These are phyloP conservation scores for Phalacrocorax brasilianus DNA, from an alignment of 2,113 vertebrate genomes.

Conservation along the genomic window DNA sequence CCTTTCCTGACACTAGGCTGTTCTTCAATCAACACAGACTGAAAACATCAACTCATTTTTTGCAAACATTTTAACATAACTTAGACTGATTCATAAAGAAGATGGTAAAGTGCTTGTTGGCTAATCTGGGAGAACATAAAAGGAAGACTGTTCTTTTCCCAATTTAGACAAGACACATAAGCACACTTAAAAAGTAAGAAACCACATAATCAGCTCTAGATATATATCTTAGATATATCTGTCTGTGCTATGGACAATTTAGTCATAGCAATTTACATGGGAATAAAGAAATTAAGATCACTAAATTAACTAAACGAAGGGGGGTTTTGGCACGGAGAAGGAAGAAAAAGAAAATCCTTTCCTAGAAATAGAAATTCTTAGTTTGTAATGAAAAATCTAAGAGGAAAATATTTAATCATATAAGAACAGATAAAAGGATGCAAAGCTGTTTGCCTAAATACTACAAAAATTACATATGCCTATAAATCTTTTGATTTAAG, in stretches of 20 bases:
- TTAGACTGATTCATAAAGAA: not conserved
- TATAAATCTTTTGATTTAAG: not conserved
- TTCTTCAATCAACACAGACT: not conserved
- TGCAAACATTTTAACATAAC: not conserved
- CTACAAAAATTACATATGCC: not conserved
- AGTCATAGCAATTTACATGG: not conserved
- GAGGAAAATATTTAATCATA: not conserved
- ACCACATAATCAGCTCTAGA: not conserved
- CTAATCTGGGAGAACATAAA: not conserved
- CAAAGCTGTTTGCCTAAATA: not conserved
- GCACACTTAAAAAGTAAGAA: not conserved
- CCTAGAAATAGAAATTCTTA: not conserved
- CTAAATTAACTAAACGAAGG: not conserved
- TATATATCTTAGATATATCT: not conserved
- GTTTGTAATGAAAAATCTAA: not conserved
- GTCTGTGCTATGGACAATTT: not conserved
- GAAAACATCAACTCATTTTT: not conserved
- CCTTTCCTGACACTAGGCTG: not conserved
- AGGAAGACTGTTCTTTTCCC: not conserved
- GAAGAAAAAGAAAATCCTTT: not conserved
- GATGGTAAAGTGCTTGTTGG: not conserved
- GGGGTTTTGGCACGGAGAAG: no score
- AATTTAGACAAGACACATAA: not conserved
- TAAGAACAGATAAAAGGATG: not conserved
- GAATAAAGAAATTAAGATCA: not conserved